A percentile compares a stretch with the other conserved stretches of the same genome.
Conservation (phyloP, 2,113 vertebrate species). For the Nanorana parkeri region DNA sequence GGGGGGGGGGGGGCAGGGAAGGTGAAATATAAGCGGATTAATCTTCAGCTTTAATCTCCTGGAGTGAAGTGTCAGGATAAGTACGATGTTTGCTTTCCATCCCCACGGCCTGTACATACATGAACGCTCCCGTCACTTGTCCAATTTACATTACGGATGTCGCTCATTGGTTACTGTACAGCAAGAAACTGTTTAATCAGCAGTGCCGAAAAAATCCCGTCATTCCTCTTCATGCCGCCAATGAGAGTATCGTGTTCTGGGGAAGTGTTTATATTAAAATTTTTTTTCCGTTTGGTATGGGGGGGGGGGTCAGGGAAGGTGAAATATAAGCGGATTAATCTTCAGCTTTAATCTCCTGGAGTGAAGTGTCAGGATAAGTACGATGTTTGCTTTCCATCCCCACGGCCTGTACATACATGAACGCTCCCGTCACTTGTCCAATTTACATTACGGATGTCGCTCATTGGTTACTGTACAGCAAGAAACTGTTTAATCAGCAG, state of each 20-base stretch:
- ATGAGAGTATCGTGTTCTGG: slow-evolving; percentile 14
- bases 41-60: too few species aligned
- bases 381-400: not conserved
- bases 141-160: not conserved
- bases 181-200: slow-evolving; percentile 1
- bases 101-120: not conserved
- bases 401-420: not conserved
- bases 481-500: not conserved
- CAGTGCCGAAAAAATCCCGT: not conserved
- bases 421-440: not conserved
- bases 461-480: not conserved
- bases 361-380: not conserved
- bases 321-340: too few species aligned
- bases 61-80: not conserved
- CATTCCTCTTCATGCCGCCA: not conserved
- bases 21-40: too few species aligned
- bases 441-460: not conserved
- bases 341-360: not conserved
- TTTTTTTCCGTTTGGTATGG: too few species aligned
- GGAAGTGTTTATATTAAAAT: too few species aligned
- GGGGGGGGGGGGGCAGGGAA: too few species aligned
- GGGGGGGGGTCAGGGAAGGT: too few species aligned
- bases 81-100: not conserved
- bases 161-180: not conserved
- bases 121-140: not conserved